phyloP scores from a whole-genome alignment of 64 coral and sea anemone species.

The Platygyra sinensis region DNA sequence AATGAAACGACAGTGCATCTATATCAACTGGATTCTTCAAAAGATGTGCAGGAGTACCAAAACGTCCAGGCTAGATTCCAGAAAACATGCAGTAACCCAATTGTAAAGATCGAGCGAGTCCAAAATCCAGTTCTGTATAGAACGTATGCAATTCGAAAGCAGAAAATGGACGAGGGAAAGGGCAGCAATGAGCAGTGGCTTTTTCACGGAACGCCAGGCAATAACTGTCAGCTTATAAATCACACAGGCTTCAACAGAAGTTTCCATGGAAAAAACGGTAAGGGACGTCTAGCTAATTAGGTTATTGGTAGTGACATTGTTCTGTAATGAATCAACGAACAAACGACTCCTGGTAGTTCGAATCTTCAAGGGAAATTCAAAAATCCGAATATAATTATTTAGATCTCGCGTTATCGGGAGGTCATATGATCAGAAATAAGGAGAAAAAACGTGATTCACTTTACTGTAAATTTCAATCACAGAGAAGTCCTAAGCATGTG shows the following conservation, averaged over 20 bases:
- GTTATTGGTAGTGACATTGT: not conserved
- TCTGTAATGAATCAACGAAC: too few species aligned
- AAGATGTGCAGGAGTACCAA: conserved; percentile 54
- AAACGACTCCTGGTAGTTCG: too few species aligned
- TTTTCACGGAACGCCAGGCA: conserved; percentile 70
- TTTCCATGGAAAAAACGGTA: conserved; percentile 74
- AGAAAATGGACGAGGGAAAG: conserved; percentile 69
- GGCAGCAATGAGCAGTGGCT: conserved; percentile 72
- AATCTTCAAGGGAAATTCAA: not conserved
- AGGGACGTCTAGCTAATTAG: not conserved
- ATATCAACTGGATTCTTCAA: conserved; percentile 43
- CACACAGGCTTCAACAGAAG: conserved; percentile 73
- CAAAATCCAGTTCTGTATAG: conserved; percentile 69
- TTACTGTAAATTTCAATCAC: too few species aligned
- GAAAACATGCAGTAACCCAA: conserved; percentile 1
- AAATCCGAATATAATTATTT: too few species aligned
- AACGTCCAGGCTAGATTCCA: conserved; percentile 5
- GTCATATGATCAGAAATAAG: too few species aligned
- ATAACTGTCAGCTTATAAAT: conserved; percentile 54
- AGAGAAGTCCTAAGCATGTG: too few species aligned
- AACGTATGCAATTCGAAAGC: conserved; percentile 60
- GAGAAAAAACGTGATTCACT: too few species aligned
- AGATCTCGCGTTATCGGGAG: too few species aligned
- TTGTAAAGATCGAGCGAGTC: conserved; percentile 63
- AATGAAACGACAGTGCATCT: conserved; percentile 59